A percentile compares a stretch with the other conserved stretches of the same genome.
Evolutionary conservation across 2,797 vertebrate genomes (phyloP).

Genomic region (Mastacembelus armatus): DNA sequence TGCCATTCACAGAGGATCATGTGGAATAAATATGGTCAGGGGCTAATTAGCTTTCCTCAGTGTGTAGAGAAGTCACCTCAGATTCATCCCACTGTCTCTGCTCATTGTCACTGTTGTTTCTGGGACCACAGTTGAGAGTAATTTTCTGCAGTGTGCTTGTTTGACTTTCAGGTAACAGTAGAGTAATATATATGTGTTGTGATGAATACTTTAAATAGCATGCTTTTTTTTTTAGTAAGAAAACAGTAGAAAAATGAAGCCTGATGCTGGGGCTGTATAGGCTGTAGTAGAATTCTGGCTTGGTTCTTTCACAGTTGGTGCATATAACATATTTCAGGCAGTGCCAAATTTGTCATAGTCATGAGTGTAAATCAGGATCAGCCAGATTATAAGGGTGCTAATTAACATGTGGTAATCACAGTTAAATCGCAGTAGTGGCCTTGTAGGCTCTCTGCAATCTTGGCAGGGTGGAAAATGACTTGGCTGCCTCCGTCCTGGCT

Average conservation of each 20-base stretch:
- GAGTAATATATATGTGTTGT: not conserved
- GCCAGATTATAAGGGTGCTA: conserved; percentile 41
- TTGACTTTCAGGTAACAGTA: not conserved
- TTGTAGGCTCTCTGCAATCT: conserved; percentile 26
- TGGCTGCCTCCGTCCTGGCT: conserved; percentile 44
- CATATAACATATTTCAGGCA: conserved; percentile 26
- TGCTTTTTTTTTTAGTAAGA: not conserved
- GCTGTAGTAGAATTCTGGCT: not conserved
- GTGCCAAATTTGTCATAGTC: conserved; percentile 32
- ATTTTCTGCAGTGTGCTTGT: not conserved
- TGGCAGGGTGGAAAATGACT: conserved; percentile 48
- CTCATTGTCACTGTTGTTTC: conserved; percentile 6
- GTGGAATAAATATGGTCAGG: conserved; percentile 35
- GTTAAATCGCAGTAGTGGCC: conserved; percentile 36
- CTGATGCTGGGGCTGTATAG: too few species aligned
- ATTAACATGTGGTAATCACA: conserved; percentile 58
- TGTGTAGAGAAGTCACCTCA: conserved; percentile 16
- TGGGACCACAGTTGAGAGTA: conserved; percentile 5
- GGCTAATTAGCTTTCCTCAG: conserved; percentile 28
- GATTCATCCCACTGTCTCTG: conserved; percentile 29
- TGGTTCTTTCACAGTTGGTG: conserved; percentile 1
- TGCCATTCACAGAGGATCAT: conserved; percentile 34
- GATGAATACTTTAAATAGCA: not conserved
- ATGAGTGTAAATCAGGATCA: conserved; percentile 53
- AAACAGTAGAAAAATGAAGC: not conserved